Percentiles rank a stretch among this genome's conserved stretches.
Conservation (phyloP, 2,888 invertebrate species). For the Pandemis heparana region DNA sequence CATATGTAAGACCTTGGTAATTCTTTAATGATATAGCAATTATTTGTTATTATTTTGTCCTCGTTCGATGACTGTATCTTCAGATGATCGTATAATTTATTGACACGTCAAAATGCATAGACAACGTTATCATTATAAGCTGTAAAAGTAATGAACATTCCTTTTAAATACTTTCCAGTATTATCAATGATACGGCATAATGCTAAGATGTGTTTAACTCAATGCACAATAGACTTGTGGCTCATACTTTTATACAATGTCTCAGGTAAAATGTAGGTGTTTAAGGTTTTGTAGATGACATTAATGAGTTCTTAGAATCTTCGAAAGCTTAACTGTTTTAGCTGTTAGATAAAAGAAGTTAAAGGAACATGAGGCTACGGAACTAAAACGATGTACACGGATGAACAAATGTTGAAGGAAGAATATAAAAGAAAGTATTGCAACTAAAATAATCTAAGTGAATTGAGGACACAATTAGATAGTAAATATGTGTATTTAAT, state of each 20-base stretch:
- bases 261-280: conserved; percentile 12
- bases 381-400: neutral
- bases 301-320: conserved; percentile 18
- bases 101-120: neutral
- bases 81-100: neutral
- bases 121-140: neutral
- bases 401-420: neutral
- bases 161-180: neutral
- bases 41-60: conserved; percentile 9
- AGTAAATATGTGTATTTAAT: too few relatives aligned
- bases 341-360: neutral
- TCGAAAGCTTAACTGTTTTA: conserved; percentile 15
- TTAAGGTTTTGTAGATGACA: neutral
- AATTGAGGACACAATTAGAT: too few relatives aligned
- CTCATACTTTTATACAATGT: neutral
- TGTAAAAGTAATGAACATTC: neutral
- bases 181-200: neutral
- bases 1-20: neutral
- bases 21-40: neutral
- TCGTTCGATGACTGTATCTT: neutral
- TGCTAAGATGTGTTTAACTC: neutral
- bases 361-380: neutral
- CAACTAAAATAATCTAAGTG: too few relatives aligned
- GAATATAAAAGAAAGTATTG: too few relatives aligned
- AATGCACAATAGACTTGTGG: neutral